phyloP scores from a whole-genome alignment of 2,797 vertebrate species.

The Enteromius argenteus region DNA sequence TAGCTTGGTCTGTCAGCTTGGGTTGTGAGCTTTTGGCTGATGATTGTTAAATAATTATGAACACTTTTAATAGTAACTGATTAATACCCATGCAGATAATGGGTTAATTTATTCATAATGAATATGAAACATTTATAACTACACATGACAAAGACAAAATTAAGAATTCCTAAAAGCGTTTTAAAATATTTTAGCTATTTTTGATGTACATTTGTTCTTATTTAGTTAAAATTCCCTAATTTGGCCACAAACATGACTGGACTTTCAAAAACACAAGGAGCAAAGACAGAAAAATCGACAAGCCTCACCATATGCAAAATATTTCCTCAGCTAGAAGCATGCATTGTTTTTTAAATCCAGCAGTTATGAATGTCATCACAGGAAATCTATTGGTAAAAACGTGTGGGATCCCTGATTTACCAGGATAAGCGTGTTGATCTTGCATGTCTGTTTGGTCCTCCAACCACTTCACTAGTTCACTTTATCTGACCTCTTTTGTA shows the following conservation, averaged over 20 bases:
- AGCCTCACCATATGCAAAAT: background rate
- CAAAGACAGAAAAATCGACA: background rate
- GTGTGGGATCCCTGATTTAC: conserved; percentile 2
- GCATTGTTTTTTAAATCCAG: background rate
- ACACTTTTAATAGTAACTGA: background rate
- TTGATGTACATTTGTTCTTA: background rate
- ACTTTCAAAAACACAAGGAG: background rate
- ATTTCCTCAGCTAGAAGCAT: background rate
- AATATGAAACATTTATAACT: background rate
- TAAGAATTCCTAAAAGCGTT: background rate
- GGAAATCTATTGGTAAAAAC: background rate
- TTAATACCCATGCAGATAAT: background rate
- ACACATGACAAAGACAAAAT: background rate
- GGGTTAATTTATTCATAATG: background rate
- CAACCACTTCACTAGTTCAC: conserved; percentile 13
- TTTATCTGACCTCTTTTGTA: conserved; percentile 11
- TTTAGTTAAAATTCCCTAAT: background rate
- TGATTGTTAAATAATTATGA: background rate
- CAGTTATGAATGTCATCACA: background rate
- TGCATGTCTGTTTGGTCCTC: background rate
- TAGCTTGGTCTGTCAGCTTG: too few species aligned
- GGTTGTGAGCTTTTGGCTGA: background rate
- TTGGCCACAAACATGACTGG: background rate
- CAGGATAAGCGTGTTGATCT: background rate
- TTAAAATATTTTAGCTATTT: background rate